These are phyloP conservation scores for Euschistus heros DNA, from an alignment of 1,140 invertebrate genomes.

Conservation along the genomic window DNA sequence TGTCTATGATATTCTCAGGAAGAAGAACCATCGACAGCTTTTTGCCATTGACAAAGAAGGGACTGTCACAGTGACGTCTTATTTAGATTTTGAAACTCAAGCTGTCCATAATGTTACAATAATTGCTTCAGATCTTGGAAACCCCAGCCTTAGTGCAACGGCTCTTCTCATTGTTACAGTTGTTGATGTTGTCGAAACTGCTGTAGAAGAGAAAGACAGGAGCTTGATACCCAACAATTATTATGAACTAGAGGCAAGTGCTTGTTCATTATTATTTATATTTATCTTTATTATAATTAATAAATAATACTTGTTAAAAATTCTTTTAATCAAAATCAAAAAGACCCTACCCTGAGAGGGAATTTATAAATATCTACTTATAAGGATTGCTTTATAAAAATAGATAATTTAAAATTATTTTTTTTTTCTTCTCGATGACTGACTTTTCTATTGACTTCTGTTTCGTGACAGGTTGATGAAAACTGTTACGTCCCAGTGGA, in stretches of 20 bases:
- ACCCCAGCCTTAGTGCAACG: slow-evolving; percentile 64
- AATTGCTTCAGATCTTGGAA: slow-evolving; percentile 71
- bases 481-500: slow-evolving; percentile 56
- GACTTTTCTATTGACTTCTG: too few relatives aligned
- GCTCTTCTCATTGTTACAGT: slow-evolving; percentile 57
- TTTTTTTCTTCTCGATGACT: too few relatives aligned
- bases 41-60: slow-evolving; percentile 73
- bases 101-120: slow-evolving; percentile 61
- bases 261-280: too few relatives aligned
- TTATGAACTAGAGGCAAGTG: slow-evolving; percentile 53
- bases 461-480: slow-evolving; percentile 46
- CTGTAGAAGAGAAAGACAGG: slow-evolving; percentile 23
- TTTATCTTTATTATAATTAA: not conserved
- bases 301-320: too few relatives aligned
- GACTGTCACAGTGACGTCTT: slow-evolving; percentile 57
- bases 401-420: too few relatives aligned
- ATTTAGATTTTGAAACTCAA: slow-evolving; percentile 59
- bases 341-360: too few relatives aligned
- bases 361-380: too few relatives aligned
- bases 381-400: too few relatives aligned
- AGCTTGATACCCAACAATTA: slow-evolving; percentile 43
- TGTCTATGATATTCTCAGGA: slow-evolving; percentile 53
- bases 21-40: slow-evolving; percentile 48
- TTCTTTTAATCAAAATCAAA: too few relatives aligned
- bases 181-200: slow-evolving; percentile 48